A percentile compares a stretch with the other conserved stretches of the same genome.
These are phyloP conservation scores for Alectoris magna DNA, from an alignment of 2,797 vertebrate species.

Conservation along the genomic window DNA sequence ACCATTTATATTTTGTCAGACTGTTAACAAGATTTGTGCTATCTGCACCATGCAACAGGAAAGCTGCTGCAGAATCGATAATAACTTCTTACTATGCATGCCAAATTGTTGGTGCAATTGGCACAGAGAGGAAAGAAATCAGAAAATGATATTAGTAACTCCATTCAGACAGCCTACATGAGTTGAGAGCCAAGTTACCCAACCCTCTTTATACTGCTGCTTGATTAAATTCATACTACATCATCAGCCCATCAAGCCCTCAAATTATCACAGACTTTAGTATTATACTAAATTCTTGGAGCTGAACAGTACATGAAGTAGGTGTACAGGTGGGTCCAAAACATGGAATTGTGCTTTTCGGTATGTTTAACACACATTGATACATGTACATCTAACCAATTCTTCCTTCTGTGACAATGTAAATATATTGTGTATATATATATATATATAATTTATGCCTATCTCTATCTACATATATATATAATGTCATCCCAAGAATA, in stretches of 20 bases:
- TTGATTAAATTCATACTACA: conserved; percentile 48
- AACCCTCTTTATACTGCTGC: not conserved
- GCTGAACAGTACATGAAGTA: not conserved
- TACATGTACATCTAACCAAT: not conserved
- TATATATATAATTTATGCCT: not conserved
- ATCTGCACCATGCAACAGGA: conserved; percentile 60
- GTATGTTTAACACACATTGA: not conserved
- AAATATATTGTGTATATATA: not conserved
- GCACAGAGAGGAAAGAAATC: not conserved
- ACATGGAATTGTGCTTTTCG: not conserved
- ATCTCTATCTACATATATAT: not conserved
- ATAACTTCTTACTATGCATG: conserved; percentile 37
- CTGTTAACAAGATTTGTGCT: conserved; percentile 68
- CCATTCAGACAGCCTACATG: not conserved
- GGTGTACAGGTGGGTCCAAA: not conserved
- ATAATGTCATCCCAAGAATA: not conserved
- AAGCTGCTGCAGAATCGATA: conserved; percentile 44
- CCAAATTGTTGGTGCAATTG: conserved; percentile 46
- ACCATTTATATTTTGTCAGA: conserved; percentile 69
- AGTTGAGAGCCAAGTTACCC: conserved; percentile 17
- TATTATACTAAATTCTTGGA: not conserved
- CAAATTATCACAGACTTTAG: not conserved
- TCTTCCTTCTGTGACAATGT: not conserved
- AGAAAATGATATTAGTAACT: not conserved
- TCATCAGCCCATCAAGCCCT: conserved; percentile 8